Conservation (phyloP, 2,113 vertebrate species). For the Spea bombifrons region DNA sequence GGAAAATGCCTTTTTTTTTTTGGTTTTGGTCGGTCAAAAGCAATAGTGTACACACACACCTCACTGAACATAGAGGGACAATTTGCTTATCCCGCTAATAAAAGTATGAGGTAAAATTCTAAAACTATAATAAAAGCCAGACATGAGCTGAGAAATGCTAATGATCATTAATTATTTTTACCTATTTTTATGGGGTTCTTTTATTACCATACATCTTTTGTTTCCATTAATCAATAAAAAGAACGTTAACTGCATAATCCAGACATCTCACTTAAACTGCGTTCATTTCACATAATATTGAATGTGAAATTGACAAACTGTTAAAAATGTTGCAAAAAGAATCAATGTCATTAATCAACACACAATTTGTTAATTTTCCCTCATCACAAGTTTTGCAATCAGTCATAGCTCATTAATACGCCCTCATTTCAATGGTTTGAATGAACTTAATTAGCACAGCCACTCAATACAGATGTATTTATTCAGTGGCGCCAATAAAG, state of each 20-base stretch:
- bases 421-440: constrained; percentile 36
- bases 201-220: constrained; percentile 40
- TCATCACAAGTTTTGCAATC: constrained; percentile 42
- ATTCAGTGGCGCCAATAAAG: constrained; percentile 42
- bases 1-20: no score
- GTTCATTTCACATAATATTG: constrained; percentile 42
- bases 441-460: constrained; percentile 30
- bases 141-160: no score
- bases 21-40: no score
- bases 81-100: no score
- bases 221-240: constrained; percentile 33
- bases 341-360: constrained; percentile 47
- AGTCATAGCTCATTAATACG: constrained; percentile 42
- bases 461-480: constrained; percentile 39
- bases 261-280: constrained; percentile 45
- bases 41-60: no score
- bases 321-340: constrained; percentile 38
- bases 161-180: no score
- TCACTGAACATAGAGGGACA: no score
- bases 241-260: constrained; percentile 42
- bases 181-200: neutral
- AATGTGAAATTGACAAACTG: constrained; percentile 39
- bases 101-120: no score
- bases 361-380: constrained; percentile 46
- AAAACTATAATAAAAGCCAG: no score